Base-by-base conservation (phyloP, 2,797 vertebrate species). In the Sebastes itinus region DNA sequence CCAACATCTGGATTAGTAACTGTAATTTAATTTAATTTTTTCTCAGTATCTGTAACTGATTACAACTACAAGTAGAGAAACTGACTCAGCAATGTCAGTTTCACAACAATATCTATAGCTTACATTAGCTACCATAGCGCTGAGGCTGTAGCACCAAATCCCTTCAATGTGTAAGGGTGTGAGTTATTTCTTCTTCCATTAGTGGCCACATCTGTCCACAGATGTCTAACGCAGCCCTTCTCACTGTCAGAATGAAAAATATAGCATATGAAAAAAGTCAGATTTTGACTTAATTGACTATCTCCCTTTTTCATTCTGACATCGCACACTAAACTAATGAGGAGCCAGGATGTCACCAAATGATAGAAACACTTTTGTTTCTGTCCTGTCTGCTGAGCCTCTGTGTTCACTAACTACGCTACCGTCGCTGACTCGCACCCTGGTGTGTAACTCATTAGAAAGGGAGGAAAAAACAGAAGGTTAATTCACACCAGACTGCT, bases 371-470 rank as follows among this genome's bases (percentile, higher is more conserved):
- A 16, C 32, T 30, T 10, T 25, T 74, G 38, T 77, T 38, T 58
- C 52, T 23, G 9, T 71, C 27, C 61, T 35, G 52, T 69, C 23
- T 49, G 49, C 63, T 52, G 66, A 33, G 55, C 49, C 25, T 66
- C 58, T 13, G 10, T 42, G 68, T 66, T 38, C 64, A 16, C n/a
- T 52, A 54, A 23, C 59, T 63, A 23, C 62, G 59, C 2, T 8
- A 10, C 52, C 27, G 27, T 18, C 63, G 56, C 61, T 22, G 30
- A 55, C 78, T 91, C 73, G 72, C 89, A 89, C 77, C 80, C 63
- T n/a, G n/a, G 56, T 88, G 88, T 88, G 85, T 82, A 83, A 89
- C 70, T 94, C 85, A 93, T 92, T 92, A 92, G 87, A 83, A 11
- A 9, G 55, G 73, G 78, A 67, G 28, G 46, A 30, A 59, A 66